Conservation (phyloP, 1,140 invertebrate species). For the Hypothenemus hampei region DNA sequence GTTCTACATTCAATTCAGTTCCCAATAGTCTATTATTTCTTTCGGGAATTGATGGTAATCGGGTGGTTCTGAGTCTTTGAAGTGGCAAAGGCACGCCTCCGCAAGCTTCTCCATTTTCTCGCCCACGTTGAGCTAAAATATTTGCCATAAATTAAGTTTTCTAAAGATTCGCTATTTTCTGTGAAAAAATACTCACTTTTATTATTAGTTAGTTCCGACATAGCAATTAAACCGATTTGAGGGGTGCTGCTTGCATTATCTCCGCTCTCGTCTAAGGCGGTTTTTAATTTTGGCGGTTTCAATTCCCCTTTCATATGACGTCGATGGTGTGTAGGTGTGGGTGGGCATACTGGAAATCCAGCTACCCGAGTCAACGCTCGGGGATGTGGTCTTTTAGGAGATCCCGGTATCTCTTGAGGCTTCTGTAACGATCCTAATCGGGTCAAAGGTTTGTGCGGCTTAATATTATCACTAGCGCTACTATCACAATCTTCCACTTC, state of each 20-base stretch:
- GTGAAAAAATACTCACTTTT: neutral
- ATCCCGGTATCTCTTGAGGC: slow-evolving; percentile 15
- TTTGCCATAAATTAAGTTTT: slow-evolving; percentile 29
- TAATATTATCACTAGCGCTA: slow-evolving; percentile 37
- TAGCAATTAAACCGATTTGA: slow-evolving; percentile 32
- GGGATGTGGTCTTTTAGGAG: slow-evolving; percentile 50
- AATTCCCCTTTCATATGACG: slow-evolving; percentile 49
- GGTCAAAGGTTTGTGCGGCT: slow-evolving; percentile 56
- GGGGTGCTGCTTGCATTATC: slow-evolving; percentile 10
- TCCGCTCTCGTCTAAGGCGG: slow-evolving; percentile 10
- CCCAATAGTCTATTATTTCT: slow-evolving; percentile 57
- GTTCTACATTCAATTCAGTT: slow-evolving; percentile 56
- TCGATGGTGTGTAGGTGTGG: slow-evolving; percentile 75
- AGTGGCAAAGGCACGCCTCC: slow-evolving; percentile 55
- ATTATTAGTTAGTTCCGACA: slow-evolving; percentile 26
- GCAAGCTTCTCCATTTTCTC: slow-evolving; percentile 39
- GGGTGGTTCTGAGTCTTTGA: slow-evolving; percentile 66
- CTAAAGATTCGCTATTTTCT: neutral
- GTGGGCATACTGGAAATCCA: slow-evolving; percentile 57
- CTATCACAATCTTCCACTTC: slow-evolving; percentile 31
- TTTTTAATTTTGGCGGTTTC: slow-evolving; percentile 46
- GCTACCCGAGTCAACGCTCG: slow-evolving; percentile 52
- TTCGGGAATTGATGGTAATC: slow-evolving; percentile 78
- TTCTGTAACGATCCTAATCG: slow-evolving; percentile 43
- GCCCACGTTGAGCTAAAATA: slow-evolving; percentile 28